Evolutionary conservation across 2,888 invertebrate genomes (phyloP), one percentile per base, ranked within the genome.

Genomic region (Aphidoletes aphidimyza): DNA sequence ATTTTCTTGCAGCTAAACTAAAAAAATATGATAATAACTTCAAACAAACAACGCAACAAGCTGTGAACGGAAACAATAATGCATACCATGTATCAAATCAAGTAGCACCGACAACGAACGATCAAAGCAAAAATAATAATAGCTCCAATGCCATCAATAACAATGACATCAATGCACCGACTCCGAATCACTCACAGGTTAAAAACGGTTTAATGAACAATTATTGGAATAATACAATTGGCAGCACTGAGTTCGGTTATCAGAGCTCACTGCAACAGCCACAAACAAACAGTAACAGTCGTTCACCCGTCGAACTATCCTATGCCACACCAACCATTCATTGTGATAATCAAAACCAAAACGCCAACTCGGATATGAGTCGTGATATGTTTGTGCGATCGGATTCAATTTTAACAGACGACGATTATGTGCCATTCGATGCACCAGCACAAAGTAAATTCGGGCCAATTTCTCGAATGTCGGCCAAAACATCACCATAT

Each of bases 401-500:
- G 45, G 92, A 92, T 87, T 91, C 92, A 17, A 91, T 92, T 86
- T 88, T 92, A 85, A 91, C 92, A 85, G 93, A 93, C 85, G 93
- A 93, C 87, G 93, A 93, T 86, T 92, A 92, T 87, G 91, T 93
- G 85, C 93, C 94, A 30, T 94, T 93, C 88, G 93, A 93, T 87
- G 90, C 92, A 69, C 92, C 93, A 39, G 87, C 89, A 26, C 92
- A 92, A 42, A 93, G 92, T 87, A 93, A 93, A 88, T 94, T 92
- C 87, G 94, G 94, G 17, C 94, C 94, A 11, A 94, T 94, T 86
- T 94, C 94, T 84, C 89, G 90, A n/a, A 89, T 89, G 87, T 34
- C 85, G 14, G 47, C 54, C 49, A 83, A 86, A 85, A 87, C 84
- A 42, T 84, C 84, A 9, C 78, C 85, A 54, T 84, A 85, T 37